Evolutionary conservation across 2,113 vertebrate species (phyloP).

Genomic region (Pelecanoides urinatrix): DNA sequence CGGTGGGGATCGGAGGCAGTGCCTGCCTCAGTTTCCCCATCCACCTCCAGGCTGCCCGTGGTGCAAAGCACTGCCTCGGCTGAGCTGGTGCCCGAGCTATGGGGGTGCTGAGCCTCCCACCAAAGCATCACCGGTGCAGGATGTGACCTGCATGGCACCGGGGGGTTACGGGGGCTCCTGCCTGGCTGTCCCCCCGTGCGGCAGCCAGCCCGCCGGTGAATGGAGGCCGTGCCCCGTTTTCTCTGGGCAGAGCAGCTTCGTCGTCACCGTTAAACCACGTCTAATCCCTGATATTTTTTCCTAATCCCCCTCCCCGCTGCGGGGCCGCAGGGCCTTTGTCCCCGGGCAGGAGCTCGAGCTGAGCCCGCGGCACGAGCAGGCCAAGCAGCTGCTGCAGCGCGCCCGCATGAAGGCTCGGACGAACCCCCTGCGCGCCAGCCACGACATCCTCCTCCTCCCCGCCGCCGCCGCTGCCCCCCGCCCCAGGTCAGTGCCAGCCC

Average conservation of each 20-base stretch:
- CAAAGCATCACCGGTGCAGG: fast-evolving
- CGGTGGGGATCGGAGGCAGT: fast-evolving
- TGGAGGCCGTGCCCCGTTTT: background rate
- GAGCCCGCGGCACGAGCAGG: slow-evolving; percentile 88
- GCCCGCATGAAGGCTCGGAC: slow-evolving; percentile 89
- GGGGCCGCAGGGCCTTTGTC: slow-evolving; percentile 71
- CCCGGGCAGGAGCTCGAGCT: slow-evolving; percentile 74
- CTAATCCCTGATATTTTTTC: slow-evolving; percentile 76
- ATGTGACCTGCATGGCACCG: fast-evolving
- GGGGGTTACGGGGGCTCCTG: fast-evolving
- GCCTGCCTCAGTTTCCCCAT: background rate
- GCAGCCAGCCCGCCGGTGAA: background rate
- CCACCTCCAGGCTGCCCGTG: fast-evolving
- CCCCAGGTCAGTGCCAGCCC: slow-evolving; percentile 74
- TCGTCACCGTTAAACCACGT: slow-evolving; percentile 65
- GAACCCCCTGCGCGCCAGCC: slow-evolving; percentile 87
- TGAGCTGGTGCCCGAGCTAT: background rate
- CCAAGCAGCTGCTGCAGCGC: slow-evolving; percentile 86
- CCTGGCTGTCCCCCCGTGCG: fast-evolving
- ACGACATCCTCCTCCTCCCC: slow-evolving; percentile 83
- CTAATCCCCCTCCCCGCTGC: slow-evolving; percentile 15
- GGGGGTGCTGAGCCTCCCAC: background rate
- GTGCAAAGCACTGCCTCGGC: background rate
- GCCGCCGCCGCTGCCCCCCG: slow-evolving; percentile 56
- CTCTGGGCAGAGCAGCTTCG: slow-evolving; percentile 8